Evolutionary conservation across 2,113 vertebrate genomes (phyloP), one percentile per base, ranked within the genome.

Genomic region (Melanerpes aurifrons): DNA sequence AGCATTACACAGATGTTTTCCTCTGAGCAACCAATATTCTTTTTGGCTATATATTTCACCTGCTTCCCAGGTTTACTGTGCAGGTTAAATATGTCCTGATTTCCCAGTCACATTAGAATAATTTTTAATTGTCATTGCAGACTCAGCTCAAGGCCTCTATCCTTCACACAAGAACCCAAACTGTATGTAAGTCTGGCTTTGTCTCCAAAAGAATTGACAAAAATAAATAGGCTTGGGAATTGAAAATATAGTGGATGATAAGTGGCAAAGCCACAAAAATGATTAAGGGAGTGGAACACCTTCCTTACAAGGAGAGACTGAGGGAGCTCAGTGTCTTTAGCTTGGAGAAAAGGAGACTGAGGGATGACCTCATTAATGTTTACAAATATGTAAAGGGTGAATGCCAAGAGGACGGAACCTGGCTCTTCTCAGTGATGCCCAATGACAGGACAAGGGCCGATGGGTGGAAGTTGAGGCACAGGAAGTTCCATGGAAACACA

Each of bases 1-100:
- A 24, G 50, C 21, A 4, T 7, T 2, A 16, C 2, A 13, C n/a
- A 59, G 2, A 1, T 3, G 2, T 22, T 50, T n/a, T 25, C 37
- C n/a, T 50, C 56, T 25, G 43, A 61, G 57, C 17, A 45, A 50
- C 3, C 12, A 3, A 7, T 13, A 18, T 9, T 16, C 37, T 37
- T 22, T 37, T 1, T 12, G 28, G 11, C 8, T 50, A 31, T 0
- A 0, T 11, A 50, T 10, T 61, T 28, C 15, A 78, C 32, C 56
- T 70, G 43, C 40, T 62, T 66, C 26, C 10, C 20, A 14, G 54
- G 45, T n/a, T 82, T 63, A 21, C 15, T 16, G 24, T 7, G 47
- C 15, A 28, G n/a, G 18, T 72, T 62, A 62, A 62, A 15, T 9
- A 29, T 4, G 1, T 9, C 57, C 48, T 61, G 15, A 53, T 62